phyloP scores from a whole-genome alignment of 1,140 invertebrate species.

The Eriosoma lanigerum region DNA sequence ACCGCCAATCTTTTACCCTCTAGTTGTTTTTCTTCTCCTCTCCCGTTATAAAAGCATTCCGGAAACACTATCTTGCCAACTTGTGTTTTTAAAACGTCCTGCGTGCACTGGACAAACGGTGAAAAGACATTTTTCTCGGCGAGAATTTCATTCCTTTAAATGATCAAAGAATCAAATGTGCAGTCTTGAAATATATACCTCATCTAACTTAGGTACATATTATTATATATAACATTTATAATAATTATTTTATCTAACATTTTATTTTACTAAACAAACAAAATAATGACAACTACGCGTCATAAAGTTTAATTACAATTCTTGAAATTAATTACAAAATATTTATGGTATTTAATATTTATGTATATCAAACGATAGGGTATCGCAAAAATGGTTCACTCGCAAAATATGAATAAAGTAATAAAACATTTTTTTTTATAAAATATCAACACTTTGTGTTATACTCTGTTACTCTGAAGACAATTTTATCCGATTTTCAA shows the following conservation, averaged over 20 bases:
- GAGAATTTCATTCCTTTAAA: not conserved
- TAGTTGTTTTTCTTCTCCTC: not conserved
- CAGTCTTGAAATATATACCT: too few species aligned
- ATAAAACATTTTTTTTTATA: too few species aligned
- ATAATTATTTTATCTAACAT: too few species aligned
- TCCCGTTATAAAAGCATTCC: constrained; percentile 4
- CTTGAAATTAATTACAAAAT: constrained; percentile 19
- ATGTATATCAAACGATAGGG: too few species aligned
- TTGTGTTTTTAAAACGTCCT: constrained; percentile 15
- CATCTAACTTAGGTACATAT: too few species aligned
- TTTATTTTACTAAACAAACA: not conserved
- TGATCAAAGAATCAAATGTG: not conserved
- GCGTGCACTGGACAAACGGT: not conserved
- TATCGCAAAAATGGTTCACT: too few species aligned
- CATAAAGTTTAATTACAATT: constrained; percentile 27
- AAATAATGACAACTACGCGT: not conserved
- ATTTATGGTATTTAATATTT: not conserved
- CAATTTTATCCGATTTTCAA: too few species aligned
- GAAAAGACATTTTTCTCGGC: constrained; percentile 22
- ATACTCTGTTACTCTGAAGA: too few species aligned
- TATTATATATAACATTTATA: too few species aligned
- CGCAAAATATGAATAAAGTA: too few species aligned
- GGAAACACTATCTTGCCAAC: constrained; percentile 43
- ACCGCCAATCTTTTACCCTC: constrained; percentile 26
- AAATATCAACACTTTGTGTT: too few species aligned